phyloP scores from a whole-genome alignment of 2,888 invertebrate genomes.

The Lydus trimaculatus region DNA sequence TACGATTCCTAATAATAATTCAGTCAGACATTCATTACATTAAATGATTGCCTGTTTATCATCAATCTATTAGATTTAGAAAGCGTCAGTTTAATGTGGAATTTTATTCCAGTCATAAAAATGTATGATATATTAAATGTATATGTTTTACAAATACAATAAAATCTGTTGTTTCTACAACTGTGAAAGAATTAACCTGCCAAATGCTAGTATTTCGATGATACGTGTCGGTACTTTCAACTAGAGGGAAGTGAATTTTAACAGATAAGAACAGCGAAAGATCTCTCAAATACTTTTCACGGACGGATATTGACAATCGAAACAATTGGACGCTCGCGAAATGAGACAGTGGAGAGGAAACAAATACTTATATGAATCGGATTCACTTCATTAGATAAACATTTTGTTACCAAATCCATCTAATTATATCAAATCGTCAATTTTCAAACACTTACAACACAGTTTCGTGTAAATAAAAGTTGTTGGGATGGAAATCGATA shows the following conservation, averaged over 20 bases:
- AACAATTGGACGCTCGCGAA: constrained; percentile 64
- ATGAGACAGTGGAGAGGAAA: constrained; percentile 63
- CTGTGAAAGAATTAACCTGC: constrained; percentile 13
- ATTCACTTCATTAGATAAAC: not conserved
- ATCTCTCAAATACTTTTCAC: constrained; percentile 50
- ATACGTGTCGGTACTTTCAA: constrained; percentile 34
- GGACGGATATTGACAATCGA: constrained; percentile 57
- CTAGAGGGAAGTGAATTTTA: constrained; percentile 55
- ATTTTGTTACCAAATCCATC: not conserved
- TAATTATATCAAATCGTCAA: not conserved
- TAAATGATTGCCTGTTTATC: constrained; percentile 23
- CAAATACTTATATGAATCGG: constrained; percentile 56
- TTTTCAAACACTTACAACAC: not conserved
- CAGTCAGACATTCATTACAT: not conserved
- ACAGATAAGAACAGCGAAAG: constrained; percentile 47
- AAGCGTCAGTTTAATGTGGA: constrained; percentile 11
- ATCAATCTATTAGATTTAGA: constrained; percentile 29
- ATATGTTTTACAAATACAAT: constrained; percentile 6
- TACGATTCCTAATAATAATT: not conserved
- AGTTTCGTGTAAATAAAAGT: not conserved
- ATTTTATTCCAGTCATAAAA: constrained; percentile 12
- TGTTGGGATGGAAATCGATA: constrained; percentile 29
- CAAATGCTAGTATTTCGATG: constrained; percentile 17
- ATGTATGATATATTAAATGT: not conserved
- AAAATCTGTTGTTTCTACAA: not conserved